Evolutionary conservation across 2,113 vertebrate species (phyloP).

Genomic region (Hydropotes inermis): DNA sequence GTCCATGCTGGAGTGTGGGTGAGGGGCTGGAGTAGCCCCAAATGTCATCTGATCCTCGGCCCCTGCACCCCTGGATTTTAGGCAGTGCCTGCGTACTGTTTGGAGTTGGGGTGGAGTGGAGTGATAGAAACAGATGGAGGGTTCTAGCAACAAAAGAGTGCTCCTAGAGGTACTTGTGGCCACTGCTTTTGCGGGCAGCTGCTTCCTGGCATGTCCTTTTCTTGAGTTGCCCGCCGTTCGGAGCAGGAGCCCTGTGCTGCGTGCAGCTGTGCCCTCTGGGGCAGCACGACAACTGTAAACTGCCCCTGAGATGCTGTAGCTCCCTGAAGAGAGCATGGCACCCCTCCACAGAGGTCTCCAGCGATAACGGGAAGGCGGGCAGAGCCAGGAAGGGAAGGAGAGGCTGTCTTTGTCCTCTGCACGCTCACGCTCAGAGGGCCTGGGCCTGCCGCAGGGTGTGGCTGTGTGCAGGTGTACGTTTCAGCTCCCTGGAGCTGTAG

Average conservation of each 20-base stretch:
- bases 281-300: background rate
- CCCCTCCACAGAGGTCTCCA: background rate
- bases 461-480: background rate
- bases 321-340: background rate
- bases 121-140: background rate
- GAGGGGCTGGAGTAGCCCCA: background rate
- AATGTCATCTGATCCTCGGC: background rate
- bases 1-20: background rate
- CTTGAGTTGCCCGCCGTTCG: background rate
- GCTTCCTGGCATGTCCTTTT: background rate
- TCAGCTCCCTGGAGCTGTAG: background rate
- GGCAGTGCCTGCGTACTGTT: background rate
- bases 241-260: accelerated
- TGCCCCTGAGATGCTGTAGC: background rate
- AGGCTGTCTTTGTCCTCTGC: background rate
- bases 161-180: background rate
- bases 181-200: background rate
- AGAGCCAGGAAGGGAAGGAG: background rate
- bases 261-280: background rate
- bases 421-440: background rate
- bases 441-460: background rate
- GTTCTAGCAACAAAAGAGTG: background rate
- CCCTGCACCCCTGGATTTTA: background rate
- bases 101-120: background rate
- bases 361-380: background rate